Percentiles rank a stretch among this genome's conserved stretches.
These are phyloP conservation scores for Squalus acanthias DNA, from an alignment of 2,797 vertebrate genomes.

Conservation along the genomic window DNA sequence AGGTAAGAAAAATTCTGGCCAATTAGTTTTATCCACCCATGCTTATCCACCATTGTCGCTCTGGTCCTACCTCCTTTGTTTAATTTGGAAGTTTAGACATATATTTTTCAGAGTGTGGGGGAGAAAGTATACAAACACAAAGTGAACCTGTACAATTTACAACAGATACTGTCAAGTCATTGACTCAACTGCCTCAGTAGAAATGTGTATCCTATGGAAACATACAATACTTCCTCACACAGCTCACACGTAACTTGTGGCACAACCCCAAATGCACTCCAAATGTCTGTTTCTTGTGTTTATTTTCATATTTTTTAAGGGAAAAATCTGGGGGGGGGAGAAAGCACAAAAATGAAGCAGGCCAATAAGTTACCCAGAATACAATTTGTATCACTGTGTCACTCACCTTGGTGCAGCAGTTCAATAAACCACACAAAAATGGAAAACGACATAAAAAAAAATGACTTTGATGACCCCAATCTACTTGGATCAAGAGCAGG, in stretches of 20 bases:
- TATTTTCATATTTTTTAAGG: background rate
- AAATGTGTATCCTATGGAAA: background rate
- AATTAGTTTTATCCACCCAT: background rate
- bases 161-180: background rate
- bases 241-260: no score
- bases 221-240: no score
- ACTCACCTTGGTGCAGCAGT: background rate
- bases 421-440: background rate
- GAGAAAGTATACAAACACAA: background rate
- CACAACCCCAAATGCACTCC: background rate
- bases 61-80: background rate
- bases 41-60: background rate
- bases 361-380: background rate
- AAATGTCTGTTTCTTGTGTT: background rate
- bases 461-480: background rate
- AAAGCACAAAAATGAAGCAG: background rate
- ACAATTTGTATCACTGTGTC: background rate
- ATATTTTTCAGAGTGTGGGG: background rate
- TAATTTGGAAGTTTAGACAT: background rate
- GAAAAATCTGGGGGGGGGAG: background rate
- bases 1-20: no score
- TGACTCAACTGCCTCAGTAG: background rate
- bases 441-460: background rate
- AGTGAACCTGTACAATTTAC: background rate
- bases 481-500: background rate